Evolutionary conservation across 1,140 invertebrate genomes (phyloP).

Genomic region (Pseudomyrmex flavicornis): DNA sequence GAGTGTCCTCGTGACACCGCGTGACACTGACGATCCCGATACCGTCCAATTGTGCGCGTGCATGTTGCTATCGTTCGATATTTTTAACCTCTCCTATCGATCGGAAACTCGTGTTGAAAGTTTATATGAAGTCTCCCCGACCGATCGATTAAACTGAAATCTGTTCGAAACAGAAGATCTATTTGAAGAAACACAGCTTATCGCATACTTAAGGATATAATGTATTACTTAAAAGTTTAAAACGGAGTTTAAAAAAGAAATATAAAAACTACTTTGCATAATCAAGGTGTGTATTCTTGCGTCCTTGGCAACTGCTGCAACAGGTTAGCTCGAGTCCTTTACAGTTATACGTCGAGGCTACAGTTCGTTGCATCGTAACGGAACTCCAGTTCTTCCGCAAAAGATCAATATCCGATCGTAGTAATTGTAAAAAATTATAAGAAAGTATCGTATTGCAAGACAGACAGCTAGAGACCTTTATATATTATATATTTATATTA

Average conservation of each 20-base stretch:
- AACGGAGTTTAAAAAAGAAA: not conserved
- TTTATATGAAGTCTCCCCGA: not conserved
- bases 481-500: not conserved
- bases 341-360: slow-evolving; percentile 68
- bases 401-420: slow-evolving; percentile 63
- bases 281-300: slow-evolving; percentile 34
- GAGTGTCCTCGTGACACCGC: slow-evolving; percentile 36
- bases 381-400: slow-evolving; percentile 68
- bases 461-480: slow-evolving; percentile 7
- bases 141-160: slow-evolving; percentile 43
- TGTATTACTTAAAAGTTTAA: too few relatives aligned
- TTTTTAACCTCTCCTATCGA: slow-evolving; percentile 61
- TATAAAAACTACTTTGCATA: slow-evolving; percentile 4
- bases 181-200: not conserved
- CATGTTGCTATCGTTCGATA: slow-evolving; percentile 31
- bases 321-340: slow-evolving; percentile 71
- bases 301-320: slow-evolving; percentile 45
- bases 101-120: slow-evolving; percentile 27
- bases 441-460: slow-evolving; percentile 19
- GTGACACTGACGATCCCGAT: slow-evolving; percentile 58
- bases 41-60: slow-evolving; percentile 21
- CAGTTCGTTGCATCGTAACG: slow-evolving; percentile 72
- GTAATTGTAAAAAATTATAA: slow-evolving; percentile 49
- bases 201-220: too few relatives aligned
- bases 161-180: not conserved